Conservation (phyloP, 2,797 vertebrate genomes). For the Liasis olivaceus region DNA sequence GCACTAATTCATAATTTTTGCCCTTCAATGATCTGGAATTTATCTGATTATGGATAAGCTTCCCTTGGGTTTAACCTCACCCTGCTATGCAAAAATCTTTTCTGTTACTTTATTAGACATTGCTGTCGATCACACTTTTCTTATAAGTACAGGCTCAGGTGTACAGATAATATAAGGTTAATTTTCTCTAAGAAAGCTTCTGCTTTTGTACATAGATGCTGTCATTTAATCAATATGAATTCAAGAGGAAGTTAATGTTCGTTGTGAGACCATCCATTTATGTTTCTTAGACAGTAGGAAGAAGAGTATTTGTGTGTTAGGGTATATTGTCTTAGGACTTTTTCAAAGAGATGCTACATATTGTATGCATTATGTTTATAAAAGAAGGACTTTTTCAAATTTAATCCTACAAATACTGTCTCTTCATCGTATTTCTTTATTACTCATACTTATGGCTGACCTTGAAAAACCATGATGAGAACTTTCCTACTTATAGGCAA, state of each 20-base stretch:
- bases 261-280: constrained; percentile 71
- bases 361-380: constrained; percentile 84
- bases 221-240: constrained; percentile 70
- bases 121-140: constrained; percentile 68
- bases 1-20: constrained; percentile 70
- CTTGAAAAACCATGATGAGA: constrained; percentile 72
- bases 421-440: constrained; percentile 81
- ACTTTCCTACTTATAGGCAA: constrained; percentile 79
- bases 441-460: constrained; percentile 79
- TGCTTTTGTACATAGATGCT: constrained; percentile 71
- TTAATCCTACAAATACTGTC: constrained; percentile 77
- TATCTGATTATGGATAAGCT: constrained; percentile 56
- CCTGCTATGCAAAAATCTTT: constrained; percentile 78
- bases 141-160: constrained; percentile 75
- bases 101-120: constrained; percentile 67
- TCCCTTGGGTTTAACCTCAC: constrained; percentile 67
- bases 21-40: constrained; percentile 62
- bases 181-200: constrained; percentile 61
- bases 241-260: constrained; percentile 64
- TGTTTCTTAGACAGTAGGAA: constrained; percentile 65
- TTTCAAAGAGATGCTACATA: constrained; percentile 80
- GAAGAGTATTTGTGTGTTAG: constrained; percentile 76
- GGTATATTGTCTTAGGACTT: constrained; percentile 80
- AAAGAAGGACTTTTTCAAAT: constrained; percentile 62
- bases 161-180: constrained; percentile 70